Base-by-base conservation (phyloP, 1,140 invertebrate genomes). In the Euborellia annulipes region DNA sequence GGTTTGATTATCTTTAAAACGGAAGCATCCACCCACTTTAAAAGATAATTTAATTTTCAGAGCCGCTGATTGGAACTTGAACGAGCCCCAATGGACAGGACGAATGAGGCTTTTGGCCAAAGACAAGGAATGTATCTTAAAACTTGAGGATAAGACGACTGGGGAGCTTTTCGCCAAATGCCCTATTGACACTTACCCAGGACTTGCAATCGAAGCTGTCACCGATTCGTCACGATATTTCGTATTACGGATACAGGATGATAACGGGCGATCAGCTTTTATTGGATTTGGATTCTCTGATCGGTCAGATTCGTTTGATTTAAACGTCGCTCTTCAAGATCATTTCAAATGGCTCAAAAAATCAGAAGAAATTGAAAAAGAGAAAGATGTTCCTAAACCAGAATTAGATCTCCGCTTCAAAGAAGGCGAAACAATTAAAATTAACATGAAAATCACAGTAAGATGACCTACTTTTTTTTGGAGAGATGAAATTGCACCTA, bases 181-280 rank as follows among this genome's bases (percentile, higher is more conserved):
- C 66, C 94, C 94, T 1, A 88, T 99, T 51, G 93, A 98, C 54
- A 75, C 78, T 57, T 97, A 97, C 70, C 93, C 94, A 41, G 86
- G 93, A 45, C 68, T 87, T 44, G 90, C 93, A 19, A 78, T 98
- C 17, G 95, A 99, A 66, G 62, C 91, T 40, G 96, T 99, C 0
- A 88, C 79, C 34, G 96, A 99, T 68, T 98, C 95, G 46, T 97
- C 93, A 41, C 73, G 96, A 55, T 99, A 99, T 66, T 99, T 99
- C 77, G 96, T 99, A 22, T 65, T 98, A 22, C 75, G 84, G 61
- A 86, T 99, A 55, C 82, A 90, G 65, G 89, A 95, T 71, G 93
- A 96, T 59, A 85, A 83, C 72, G 91, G 88, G n/a, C 72, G 91
- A 54, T 79, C 78, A 54, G 94, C 94, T n/a, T 98, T 94, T 55